These are phyloP conservation scores for Cosmorhoe ocellata DNA, from an alignment of 2,888 invertebrate species.

Conservation along the genomic window DNA sequence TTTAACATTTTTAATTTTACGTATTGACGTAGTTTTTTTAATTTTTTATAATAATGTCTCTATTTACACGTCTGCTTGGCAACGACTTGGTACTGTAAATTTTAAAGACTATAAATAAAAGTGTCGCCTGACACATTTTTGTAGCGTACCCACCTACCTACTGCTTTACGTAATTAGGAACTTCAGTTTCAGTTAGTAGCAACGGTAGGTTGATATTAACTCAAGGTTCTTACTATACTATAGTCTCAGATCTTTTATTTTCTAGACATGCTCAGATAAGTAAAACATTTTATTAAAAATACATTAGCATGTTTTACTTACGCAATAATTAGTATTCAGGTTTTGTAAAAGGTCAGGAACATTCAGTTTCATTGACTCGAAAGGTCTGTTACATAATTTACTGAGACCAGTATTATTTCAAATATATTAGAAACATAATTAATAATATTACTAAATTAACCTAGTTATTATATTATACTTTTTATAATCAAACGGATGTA, in stretches of 20 bases:
- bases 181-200: neutral
- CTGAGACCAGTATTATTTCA: too few relatives aligned
- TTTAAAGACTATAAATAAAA: constrained; percentile 41
- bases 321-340: constrained; percentile 5
- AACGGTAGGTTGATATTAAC: too few relatives aligned
- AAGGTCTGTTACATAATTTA: neutral
- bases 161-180: constrained; percentile 4
- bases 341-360: constrained; percentile 16
- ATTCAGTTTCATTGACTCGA: neutral
- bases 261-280: neutral
- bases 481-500: too few relatives aligned
- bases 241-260: too few relatives aligned
- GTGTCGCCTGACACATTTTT: constrained; percentile 32
- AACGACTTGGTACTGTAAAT: constrained; percentile 43
- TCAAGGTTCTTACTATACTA: too few relatives aligned
- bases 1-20: too few relatives aligned
- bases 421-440: too few relatives aligned
- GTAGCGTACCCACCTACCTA: constrained; percentile 1
- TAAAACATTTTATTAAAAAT: constrained; percentile 1
- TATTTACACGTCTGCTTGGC: constrained; percentile 42
- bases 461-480: too few relatives aligned
- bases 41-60: too few relatives aligned
- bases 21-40: constrained; percentile 36
- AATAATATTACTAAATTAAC: too few relatives aligned
- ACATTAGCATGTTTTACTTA: constrained; percentile 10